Evolutionary conservation across 2,888 invertebrate genomes (phyloP), one percentile per base, ranked within the genome.

Genomic region (Sphinx pinastri): DNA sequence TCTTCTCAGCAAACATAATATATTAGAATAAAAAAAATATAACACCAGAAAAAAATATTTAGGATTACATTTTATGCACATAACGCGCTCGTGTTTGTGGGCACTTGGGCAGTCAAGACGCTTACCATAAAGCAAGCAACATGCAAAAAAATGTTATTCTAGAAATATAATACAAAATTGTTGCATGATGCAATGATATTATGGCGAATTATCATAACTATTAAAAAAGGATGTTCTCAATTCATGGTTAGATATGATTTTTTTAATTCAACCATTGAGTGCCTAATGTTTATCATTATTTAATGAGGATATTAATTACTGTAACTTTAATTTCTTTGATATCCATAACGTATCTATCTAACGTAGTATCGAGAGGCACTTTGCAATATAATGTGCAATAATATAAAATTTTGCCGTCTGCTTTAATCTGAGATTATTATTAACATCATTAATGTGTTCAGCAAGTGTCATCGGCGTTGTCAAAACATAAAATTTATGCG

Each of bases 401-500:
- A 60, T 38, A 11, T 60, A 60, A 38, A n/a, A 60, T 60, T 45
- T 45, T n/a, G 16, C 47, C 16, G 12, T 55, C 4, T 14, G 47
- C 49, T 63, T 19, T 49, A 63, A 63, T 63, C 49, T 49, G 49
- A 49, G 57, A 25, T 54, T 54, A 68, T 68, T 55, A 55, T 47
- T 45, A 68, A 19, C 68, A 68, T 38, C 38, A 57, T 68, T 47
- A 68, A 55, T 57, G 70, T 57, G 67, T 63, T 63, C 68, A 60
- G 68, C 68, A 55, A 69, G 69, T 70, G 71, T 69, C 66, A 69
- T 60, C 45, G 47, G 55, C 57, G 72, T 71, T 74, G 71, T 71
- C 72, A 71, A 72, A 72, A 49, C 38, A 25, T 67, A 63, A 70
- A 66, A 77, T 74, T 75, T 75, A 75, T 67, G 70, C 57, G 58